Percentiles rank a stretch among this genome's conserved stretches.
These are phyloP conservation scores for Cydia strobilella DNA, from an alignment of 1,140 invertebrate genomes.

Conservation along the genomic window DNA sequence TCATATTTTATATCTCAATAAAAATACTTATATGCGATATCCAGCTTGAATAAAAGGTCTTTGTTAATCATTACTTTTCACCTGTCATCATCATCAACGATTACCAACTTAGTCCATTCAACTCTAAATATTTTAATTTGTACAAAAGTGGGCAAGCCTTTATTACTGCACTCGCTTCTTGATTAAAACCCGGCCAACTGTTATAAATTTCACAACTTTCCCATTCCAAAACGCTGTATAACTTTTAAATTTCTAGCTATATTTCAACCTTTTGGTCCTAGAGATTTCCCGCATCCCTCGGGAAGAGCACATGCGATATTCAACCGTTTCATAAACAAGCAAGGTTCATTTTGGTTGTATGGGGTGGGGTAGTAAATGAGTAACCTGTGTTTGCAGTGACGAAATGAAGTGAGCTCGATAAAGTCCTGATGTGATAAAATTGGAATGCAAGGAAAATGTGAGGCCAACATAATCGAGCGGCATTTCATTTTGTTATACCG, in stretches of 20 bases:
- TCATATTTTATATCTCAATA: too few species aligned
- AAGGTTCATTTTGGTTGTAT: neutral
- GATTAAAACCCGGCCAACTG: slow-evolving; percentile 28
- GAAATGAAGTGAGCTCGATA: slow-evolving; percentile 8
- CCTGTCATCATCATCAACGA: neutral
- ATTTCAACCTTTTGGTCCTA: neutral
- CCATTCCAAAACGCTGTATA: neutral
- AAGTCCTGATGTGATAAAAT: neutral
- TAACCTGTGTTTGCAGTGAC: slow-evolving; percentile 3
- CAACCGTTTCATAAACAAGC: neutral
- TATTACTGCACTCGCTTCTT: slow-evolving; percentile 20
- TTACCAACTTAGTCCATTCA: neutral
- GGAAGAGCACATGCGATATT: neutral
- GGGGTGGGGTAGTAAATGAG: neutral
- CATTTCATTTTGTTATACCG: neutral
- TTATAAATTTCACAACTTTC: slow-evolving; percentile 16
- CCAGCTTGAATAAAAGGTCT: neutral
- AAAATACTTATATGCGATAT: too few species aligned
- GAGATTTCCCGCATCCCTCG: neutral
- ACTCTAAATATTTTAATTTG: slow-evolving; percentile 15
- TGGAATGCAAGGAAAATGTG: neutral
- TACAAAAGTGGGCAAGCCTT: slow-evolving; percentile 15
- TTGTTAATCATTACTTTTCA: neutral
- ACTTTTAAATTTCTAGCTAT: neutral
- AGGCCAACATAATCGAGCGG: neutral